Percentiles rank a stretch among this genome's conserved stretches.
Conservation (phyloP, 2,797 vertebrate species). For the Betta splendens region DNA sequence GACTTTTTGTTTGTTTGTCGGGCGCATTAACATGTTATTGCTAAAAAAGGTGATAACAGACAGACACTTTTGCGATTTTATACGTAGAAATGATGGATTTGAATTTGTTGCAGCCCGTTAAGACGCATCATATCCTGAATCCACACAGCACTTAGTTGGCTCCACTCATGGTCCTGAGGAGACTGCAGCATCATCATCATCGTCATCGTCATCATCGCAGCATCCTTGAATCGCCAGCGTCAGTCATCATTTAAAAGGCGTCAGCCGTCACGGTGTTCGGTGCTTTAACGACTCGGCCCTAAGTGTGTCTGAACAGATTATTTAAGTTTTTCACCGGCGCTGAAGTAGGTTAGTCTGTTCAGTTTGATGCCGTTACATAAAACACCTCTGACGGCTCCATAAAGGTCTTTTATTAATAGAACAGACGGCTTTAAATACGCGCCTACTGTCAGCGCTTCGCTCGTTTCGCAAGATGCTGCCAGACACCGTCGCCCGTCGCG, state of each 20-base stretch:
- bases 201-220: no score
- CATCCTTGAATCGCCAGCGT: neutral
- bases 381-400: slow-evolving; percentile 13
- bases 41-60: slow-evolving; percentile 10
- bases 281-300: neutral
- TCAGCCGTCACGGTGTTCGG: neutral
- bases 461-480: slow-evolving; percentile 16
- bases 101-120: neutral
- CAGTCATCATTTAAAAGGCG: neutral
- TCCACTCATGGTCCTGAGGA: no score
- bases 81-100: neutral
- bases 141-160: no score
- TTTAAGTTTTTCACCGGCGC: neutral
- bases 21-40: slow-evolving; percentile 39
- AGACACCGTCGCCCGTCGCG: no score
- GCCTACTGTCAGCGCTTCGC: slow-evolving; percentile 12
- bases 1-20: slow-evolving; percentile 28
- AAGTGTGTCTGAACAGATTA: slow-evolving; percentile 15
- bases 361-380: slow-evolving; percentile 19
- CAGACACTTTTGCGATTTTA: neutral
- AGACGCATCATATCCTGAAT: neutral
- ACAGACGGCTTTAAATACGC: neutral
- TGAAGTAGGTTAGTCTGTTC: slow-evolving; percentile 14
- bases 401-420: slow-evolving; percentile 12
- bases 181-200: no score